Percentiles rank a stretch among this genome's conserved stretches.
phyloP scores from a whole-genome alignment of 2,888 invertebrate genomes.

The Ichneumoninae sp. region DNA sequence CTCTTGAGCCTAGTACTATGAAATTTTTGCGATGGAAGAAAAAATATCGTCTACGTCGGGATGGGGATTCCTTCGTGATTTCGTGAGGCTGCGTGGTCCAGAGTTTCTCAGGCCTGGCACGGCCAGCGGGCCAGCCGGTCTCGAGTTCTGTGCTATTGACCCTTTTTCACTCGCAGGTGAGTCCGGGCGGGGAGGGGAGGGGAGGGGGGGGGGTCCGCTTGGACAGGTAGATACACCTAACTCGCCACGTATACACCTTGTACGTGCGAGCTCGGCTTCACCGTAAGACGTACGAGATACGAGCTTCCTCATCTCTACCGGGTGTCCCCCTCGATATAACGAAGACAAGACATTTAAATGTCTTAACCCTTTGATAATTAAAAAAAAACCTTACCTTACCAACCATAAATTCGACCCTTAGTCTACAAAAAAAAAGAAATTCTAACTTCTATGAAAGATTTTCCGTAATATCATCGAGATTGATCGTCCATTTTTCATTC shows the following conservation, averaged over 20 bases:
- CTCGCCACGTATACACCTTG: slow-evolving; percentile 67
- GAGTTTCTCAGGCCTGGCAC: slow-evolving; percentile 68
- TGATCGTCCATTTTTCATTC: slow-evolving; percentile 8
- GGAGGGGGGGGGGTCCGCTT: slow-evolving; percentile 69
- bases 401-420: slow-evolving; percentile 1
- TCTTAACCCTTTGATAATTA: background rate
- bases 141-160: slow-evolving; percentile 77
- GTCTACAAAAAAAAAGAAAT: background rate
- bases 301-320: slow-evolving; percentile 67
- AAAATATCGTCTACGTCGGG: slow-evolving; percentile 67
- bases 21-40: slow-evolving; percentile 2
- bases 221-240: slow-evolving; percentile 78
- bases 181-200: slow-evolving; percentile 75
- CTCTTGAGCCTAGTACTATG: background rate
- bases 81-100: slow-evolving; percentile 70
- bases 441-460: background rate
- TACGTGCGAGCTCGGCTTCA: slow-evolving; percentile 49
- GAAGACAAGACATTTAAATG: background rate
- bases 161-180: slow-evolving; percentile 80
- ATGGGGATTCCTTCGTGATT: slow-evolving; percentile 33
- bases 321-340: slow-evolving; percentile 67
- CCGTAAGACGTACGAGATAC: slow-evolving; percentile 70
- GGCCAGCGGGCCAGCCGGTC: slow-evolving; percentile 42
- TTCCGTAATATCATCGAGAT: slow-evolving; percentile 4
- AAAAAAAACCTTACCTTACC: background rate